Base-by-base conservation (phyloP, 2,888 invertebrate species). In the Lymantria monacha region DNA sequence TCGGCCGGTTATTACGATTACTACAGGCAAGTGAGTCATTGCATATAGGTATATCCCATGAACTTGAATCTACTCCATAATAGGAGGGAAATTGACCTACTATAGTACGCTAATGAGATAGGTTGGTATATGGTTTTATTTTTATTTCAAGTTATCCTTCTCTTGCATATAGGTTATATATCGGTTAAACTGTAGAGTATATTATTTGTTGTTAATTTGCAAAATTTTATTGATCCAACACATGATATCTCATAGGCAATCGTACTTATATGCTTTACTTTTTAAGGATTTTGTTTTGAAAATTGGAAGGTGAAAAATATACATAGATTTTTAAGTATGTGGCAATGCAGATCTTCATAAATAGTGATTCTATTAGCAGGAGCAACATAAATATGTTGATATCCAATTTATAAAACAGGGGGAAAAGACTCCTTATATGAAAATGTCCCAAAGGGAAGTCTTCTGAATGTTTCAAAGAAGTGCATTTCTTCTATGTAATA, bases 401-500 rank as follows among this genome's bases (percentile, higher is more conserved):
- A 85, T 84, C 80, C 83, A 84, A 81, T 79, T 78, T 78, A 72
- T 76, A 81, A 73, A 79, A 80, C 70, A 82, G 74, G 83, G 84
- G 83, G 86, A n/a, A 81, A 76, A 78, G 71, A 73, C 83, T 85
- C 85, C 83, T 69, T 76, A 74, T 70, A 63, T 62, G 62, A 63
- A 88, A 85, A 83, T 89, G 88, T 91, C 91, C 91, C 91, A 83
- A 87, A 89, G 90, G 92, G 91, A 92, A 93, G 95, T 95, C 95
- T 95, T 95, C 95, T 95, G 95, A 95, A 95, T 95, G 95, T 95
- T 95, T 95, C 95, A 93, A 94, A 93, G 93, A 95, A 95, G 95
- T 95, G 95, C 95, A 95, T 95, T 95, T 95, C 95, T 95, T 95
- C 95, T 95, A 95, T 95, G 95, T 95, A 95, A 95, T 95, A 95